These are phyloP conservation scores for Malacosoma neustria DNA, from an alignment of 2,888 invertebrate species.

Conservation along the genomic window DNA sequence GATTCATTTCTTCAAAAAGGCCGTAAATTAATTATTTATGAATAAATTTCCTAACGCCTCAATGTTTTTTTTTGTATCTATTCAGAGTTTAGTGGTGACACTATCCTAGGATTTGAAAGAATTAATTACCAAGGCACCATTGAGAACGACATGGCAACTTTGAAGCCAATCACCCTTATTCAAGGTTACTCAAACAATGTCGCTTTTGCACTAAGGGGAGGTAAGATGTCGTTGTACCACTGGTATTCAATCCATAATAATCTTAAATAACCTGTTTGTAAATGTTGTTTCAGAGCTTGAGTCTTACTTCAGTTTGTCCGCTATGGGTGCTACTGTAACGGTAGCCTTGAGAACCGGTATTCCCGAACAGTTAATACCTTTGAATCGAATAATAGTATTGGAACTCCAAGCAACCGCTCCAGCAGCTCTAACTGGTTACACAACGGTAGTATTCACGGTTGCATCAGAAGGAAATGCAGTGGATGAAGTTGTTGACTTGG, in stretches of 20 bases:
- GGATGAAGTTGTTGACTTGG: too few relatives aligned
- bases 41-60: too few relatives aligned
- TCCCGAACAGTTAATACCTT: not conserved
- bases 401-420: not conserved
- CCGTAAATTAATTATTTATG: too few relatives aligned
- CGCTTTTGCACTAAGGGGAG: conserved; percentile 20
- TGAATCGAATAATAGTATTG: too few relatives aligned
- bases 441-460: too few relatives aligned
- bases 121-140: conserved; percentile 21
- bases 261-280: not conserved
- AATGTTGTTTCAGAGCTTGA: too few relatives aligned
- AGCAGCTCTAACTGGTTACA: too few relatives aligned
- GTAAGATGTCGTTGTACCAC: conserved; percentile 8
- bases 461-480: too few relatives aligned
- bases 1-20: too few relatives aligned
- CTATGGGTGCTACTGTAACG: too few relatives aligned
- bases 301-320: too few relatives aligned
- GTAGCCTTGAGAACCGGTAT: too few relatives aligned
- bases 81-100: conserved; percentile 8
- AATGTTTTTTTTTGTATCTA: not conserved
- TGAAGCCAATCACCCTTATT: conserved; percentile 19
- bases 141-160: conserved; percentile 8
- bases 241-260: not conserved
- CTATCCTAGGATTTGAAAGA: conserved; percentile 20
- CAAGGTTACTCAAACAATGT: conserved; percentile 22